Conservation (phyloP, 2,888 invertebrate genomes). For the Lepidochitona cinerea region DNA sequence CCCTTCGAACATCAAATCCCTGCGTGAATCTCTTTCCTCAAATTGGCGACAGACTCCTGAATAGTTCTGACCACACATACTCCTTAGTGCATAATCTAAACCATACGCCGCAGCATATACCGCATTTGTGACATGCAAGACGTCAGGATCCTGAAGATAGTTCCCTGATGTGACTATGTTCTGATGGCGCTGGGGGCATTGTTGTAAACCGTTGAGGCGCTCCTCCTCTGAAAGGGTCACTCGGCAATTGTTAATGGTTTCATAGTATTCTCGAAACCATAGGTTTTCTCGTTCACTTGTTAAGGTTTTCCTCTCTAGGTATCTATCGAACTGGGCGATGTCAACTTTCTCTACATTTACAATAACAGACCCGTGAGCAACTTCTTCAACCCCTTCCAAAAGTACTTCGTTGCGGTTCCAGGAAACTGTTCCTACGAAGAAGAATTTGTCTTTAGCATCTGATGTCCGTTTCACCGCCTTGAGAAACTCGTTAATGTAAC, state of each 20-base stretch:
- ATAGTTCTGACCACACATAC: conserved; percentile 54
- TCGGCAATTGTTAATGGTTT: conserved; percentile 68
- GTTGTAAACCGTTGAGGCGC: not conserved
- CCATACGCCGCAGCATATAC: conserved; percentile 63
- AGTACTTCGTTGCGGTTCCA: conserved; percentile 43
- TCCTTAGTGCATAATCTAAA: conserved; percentile 49
- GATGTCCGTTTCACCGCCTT: conserved; percentile 43
- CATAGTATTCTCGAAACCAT: conserved; percentile 72
- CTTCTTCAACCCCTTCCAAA: not conserved
- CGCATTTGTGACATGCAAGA: conserved; percentile 63
- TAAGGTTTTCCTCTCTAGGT: conserved; percentile 52
- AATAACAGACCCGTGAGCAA: conserved; percentile 45
- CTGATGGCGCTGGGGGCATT: not conserved
- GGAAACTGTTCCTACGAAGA: conserved; percentile 55
- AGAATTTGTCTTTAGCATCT: conserved; percentile 33
- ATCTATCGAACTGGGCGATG: conserved; percentile 52
- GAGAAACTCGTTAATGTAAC: conserved; percentile 51
- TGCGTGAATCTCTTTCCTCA: conserved; percentile 33
- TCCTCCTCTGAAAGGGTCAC: conserved; percentile 37
- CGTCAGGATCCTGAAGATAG: conserved; percentile 58
- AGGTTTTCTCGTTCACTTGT: conserved; percentile 68
- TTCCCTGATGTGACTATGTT: conserved; percentile 35
- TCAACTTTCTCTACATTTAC: conserved; percentile 52
- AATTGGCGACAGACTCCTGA: conserved; percentile 57
- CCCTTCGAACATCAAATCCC: conserved; percentile 39